Evolutionary conservation across 2,797 vertebrate genomes (phyloP).

Genomic region (Chloroceryle amazona): DNA sequence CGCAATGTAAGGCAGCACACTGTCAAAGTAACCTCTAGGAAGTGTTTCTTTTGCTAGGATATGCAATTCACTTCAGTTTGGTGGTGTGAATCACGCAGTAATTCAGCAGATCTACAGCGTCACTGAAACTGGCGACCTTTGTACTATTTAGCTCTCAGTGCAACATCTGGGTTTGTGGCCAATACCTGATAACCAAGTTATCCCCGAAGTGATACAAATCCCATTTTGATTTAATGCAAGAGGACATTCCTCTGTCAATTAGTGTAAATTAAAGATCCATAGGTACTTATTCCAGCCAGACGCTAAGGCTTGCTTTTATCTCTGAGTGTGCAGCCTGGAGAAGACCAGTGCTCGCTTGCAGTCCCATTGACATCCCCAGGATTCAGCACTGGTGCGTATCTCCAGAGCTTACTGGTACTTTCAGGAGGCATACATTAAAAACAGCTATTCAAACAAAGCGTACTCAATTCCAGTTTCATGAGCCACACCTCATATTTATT

Average conservation of each 20-base stretch:
- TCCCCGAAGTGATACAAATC: background rate
- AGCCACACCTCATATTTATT: background rate
- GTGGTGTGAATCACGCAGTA: background rate
- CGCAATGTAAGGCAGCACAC: background rate
- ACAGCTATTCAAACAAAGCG: background rate
- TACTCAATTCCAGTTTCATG: background rate
- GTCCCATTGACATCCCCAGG: background rate
- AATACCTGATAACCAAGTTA: slow-evolving; percentile 24
- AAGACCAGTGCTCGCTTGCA: rapidly evolving
- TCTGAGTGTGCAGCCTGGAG: background rate
- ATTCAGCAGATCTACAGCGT: slow-evolving; percentile 23
- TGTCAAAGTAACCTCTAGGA: background rate
- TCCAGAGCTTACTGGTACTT: background rate
- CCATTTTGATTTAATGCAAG: slow-evolving; percentile 23
- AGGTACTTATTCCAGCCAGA: background rate
- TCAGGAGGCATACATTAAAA: slow-evolving; percentile 1
- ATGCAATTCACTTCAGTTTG: background rate
- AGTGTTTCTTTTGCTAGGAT: slow-evolving; percentile 16
- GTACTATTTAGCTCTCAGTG: background rate
- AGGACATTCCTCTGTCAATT: slow-evolving; percentile 18
- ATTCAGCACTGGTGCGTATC: background rate
- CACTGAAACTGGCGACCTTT: background rate
- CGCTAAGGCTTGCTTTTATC: background rate
- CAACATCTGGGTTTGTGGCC: background rate
- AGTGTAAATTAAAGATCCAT: slow-evolving; percentile 11